These are phyloP conservation scores for Perccottus glenii DNA, from an alignment of 2,113 vertebrate species.

Conservation along the genomic window DNA sequence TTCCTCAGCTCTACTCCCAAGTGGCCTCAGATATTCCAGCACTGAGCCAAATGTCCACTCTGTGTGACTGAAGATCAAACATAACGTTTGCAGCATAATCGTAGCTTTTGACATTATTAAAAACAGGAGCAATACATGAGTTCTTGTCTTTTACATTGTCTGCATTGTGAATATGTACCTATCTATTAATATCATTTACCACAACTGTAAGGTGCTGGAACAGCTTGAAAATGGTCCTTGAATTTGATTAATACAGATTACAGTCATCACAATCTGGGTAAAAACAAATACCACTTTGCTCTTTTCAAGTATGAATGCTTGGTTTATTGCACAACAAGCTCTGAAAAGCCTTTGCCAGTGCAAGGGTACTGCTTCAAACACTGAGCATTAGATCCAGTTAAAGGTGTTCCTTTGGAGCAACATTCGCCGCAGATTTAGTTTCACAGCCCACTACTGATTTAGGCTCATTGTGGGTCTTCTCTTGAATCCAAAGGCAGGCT, in stretches of 20 bases:
- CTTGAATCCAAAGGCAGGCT: neutral
- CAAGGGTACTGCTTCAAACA: neutral
- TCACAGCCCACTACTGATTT: slow-evolving; percentile 1
- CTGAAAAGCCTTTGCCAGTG: neutral
- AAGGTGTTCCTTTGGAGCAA: neutral
- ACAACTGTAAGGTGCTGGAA: too few species aligned
- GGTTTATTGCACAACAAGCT: neutral
- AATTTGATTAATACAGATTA: too few species aligned
- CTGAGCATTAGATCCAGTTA: neutral
- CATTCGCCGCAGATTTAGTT: neutral
- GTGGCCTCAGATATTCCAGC: neutral
- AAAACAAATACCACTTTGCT: too few species aligned
- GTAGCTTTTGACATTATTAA: too few species aligned
- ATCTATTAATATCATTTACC: too few species aligned
- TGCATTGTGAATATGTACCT: too few species aligned
- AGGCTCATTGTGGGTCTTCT: neutral
- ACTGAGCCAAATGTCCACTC: neutral
- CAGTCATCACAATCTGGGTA: too few species aligned
- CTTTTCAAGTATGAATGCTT: too few species aligned
- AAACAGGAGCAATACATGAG: too few species aligned
- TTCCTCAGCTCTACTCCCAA: neutral
- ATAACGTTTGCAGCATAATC: neutral
- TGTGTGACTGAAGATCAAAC: neutral
- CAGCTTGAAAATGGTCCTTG: too few species aligned
- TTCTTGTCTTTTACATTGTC: too few species aligned